Evolutionary conservation across 2,797 vertebrate species (phyloP), one percentile per base, ranked within the genome.

Genomic region (Pempheris klunzingeri): DNA sequence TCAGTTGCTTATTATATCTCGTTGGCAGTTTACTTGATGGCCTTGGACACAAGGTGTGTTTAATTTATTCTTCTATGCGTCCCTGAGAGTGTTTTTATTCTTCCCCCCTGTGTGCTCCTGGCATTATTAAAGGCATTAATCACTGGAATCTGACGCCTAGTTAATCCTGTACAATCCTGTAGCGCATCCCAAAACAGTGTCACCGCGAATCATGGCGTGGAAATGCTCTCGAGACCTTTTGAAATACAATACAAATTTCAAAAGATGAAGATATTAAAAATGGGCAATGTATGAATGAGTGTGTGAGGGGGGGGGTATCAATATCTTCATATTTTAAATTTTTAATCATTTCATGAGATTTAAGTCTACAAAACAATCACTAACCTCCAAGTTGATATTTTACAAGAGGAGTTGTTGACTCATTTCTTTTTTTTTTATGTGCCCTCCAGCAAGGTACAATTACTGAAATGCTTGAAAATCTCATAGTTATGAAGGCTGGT

Each of bases 101-200:
- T 47, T 60, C 81, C 82, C 85, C 80, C 81, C 72, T 22, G 87
- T 87, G 83, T 84, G 87, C 84, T 87, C 59, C 75, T 61, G 77
- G 83, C 71, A 69, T 93, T 93, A 93, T 94, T 94, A 93, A 94
- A 94, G 77, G 47, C 91, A 93, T 94, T 92, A 83, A 93, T 94
- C 94, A 92, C 78, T 7, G 55, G 22, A 53, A 80, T 78, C 71
- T 70, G 78, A 82, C 46, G 75, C 84, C 89, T 93, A 69, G 86
- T 92, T 92, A 90, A n/a, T n/a, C n/a, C 80, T 9, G 73, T 84
- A 71, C 43, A 10, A 1, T 58, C 36, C 65, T 46, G 71, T 70
- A 58, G 61, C 13, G 60, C 57, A 39, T 22, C 49, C 22, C 1
- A 2, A 71, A 34, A 44, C 61, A 39, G 28, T 43, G 55, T 28